These are phyloP conservation scores for Cancer borealis DNA, from an alignment of 2,888 invertebrate species.

Conservation along the genomic window DNA sequence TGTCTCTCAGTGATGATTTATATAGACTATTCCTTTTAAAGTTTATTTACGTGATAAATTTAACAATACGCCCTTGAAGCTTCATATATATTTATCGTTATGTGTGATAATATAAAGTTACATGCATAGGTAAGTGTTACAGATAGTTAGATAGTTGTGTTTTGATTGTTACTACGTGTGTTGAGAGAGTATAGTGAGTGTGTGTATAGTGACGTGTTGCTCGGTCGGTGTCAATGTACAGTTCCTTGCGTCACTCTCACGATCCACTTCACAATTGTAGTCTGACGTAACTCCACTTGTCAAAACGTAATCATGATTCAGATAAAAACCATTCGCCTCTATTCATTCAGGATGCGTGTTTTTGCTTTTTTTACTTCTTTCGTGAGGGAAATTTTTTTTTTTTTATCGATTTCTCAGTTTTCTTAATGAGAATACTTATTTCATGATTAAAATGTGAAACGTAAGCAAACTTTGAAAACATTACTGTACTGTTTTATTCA, in stretches of 20 bases:
- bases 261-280: background rate
- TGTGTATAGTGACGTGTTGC: background rate
- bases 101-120: background rate
- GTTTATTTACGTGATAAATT: background rate
- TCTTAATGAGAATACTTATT: too few relatives aligned
- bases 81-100: background rate
- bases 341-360: background rate
- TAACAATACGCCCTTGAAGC: background rate
- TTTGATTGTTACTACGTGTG: too few relatives aligned
- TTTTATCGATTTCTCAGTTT: too few relatives aligned
- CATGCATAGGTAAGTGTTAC: too few relatives aligned
- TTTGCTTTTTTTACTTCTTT: background rate
- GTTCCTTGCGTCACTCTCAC: background rate
- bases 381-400: background rate
- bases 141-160: too few relatives aligned
- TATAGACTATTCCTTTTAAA: background rate
- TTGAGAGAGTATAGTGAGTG: background rate
- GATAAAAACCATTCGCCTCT: background rate
- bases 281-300: background rate
- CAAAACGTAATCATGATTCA: constrained; percentile 6
- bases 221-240: background rate
- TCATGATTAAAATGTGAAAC: too few relatives aligned
- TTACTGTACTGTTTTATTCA: too few relatives aligned
- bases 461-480: too few relatives aligned
- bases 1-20: constrained; percentile 2